These are phyloP conservation scores for Sinotaia quadrata DNA, from an alignment of 2,888 invertebrate genomes.

Conservation along the genomic window DNA sequence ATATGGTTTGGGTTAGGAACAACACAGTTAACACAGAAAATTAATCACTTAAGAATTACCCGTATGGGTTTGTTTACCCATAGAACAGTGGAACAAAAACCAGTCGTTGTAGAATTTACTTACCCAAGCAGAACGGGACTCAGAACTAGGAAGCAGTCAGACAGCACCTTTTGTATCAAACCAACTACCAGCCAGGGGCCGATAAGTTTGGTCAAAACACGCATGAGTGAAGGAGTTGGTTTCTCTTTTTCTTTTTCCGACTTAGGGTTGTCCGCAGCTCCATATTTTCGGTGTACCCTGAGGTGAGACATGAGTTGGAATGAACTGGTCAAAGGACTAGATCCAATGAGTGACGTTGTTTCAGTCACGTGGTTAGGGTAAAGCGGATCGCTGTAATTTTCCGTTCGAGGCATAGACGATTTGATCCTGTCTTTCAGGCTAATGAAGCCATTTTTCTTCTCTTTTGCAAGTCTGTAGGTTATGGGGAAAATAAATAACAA, in stretches of 20 bases:
- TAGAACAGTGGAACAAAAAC: too few relatives aligned
- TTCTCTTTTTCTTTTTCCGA: not conserved
- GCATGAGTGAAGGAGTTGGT: conserved; percentile 40
- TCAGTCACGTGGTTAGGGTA: not conserved
- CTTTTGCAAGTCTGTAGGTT: not conserved
- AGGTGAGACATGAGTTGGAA: not conserved
- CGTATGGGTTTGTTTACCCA: too few relatives aligned
- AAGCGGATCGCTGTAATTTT: not conserved
- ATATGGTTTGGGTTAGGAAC: not conserved
- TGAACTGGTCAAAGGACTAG: not conserved
- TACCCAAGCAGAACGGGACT: conserved; percentile 46
- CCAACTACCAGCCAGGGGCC: conserved; percentile 31
- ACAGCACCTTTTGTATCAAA: conserved; percentile 40
- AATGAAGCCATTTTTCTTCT: not conserved
- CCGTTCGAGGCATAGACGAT: not conserved
- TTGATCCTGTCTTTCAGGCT: not conserved
- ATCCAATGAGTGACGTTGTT: conserved; percentile 14
- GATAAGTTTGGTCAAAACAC: conserved; percentile 33
- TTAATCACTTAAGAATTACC: too few relatives aligned
- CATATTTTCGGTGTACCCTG: not conserved
- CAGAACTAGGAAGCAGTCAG: conserved; percentile 41
- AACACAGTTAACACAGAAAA: too few relatives aligned
- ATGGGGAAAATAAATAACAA: too few relatives aligned
- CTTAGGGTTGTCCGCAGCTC: not conserved
- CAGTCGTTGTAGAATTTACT: too few relatives aligned